These are phyloP conservation scores for Scomberomorus guttatus DNA, from an alignment of 2,797 vertebrate species.

Conservation along the genomic window DNA sequence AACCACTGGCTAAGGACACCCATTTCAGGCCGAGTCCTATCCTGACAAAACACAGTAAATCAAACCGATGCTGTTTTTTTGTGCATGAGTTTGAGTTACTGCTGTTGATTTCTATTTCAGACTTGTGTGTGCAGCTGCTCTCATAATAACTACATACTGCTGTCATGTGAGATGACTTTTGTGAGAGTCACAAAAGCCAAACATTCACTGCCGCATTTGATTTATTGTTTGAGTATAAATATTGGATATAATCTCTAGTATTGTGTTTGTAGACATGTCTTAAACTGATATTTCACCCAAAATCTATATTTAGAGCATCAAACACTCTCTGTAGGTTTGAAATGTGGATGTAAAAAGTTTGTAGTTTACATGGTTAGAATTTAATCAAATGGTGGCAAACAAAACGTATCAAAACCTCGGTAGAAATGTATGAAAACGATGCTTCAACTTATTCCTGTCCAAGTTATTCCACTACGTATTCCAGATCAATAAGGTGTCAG, in stretches of 20 bases:
- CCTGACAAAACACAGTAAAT: constrained; percentile 55
- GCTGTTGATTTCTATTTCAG: constrained; percentile 38
- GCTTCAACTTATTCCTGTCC: too few species aligned
- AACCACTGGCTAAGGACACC: constrained; percentile 55
- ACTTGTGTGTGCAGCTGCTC: constrained; percentile 55
- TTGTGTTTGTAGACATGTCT: constrained; percentile 22
- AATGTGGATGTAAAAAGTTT: neutral
- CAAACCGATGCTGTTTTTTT: constrained; percentile 48
- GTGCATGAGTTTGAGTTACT: constrained; percentile 64
- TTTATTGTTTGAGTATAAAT: constrained; percentile 19
- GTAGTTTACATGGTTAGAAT: neutral
- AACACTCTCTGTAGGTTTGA: too few species aligned
- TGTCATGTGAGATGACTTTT: constrained; percentile 62
- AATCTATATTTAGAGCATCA: too few species aligned
- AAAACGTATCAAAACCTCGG: neutral
- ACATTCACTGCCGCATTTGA: neutral
- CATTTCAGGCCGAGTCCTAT: constrained; percentile 64
- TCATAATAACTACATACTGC: constrained; percentile 68
- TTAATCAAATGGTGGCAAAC: neutral
- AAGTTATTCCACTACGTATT: too few species aligned
- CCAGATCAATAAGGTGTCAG: too few species aligned
- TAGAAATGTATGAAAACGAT: neutral
- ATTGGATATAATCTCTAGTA: constrained; percentile 1
- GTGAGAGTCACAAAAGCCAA: constrained; percentile 26
- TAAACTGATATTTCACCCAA: neutral